Conservation (phyloP, 1,140 invertebrate genomes). For the Cyclargus thomasi region DNA sequence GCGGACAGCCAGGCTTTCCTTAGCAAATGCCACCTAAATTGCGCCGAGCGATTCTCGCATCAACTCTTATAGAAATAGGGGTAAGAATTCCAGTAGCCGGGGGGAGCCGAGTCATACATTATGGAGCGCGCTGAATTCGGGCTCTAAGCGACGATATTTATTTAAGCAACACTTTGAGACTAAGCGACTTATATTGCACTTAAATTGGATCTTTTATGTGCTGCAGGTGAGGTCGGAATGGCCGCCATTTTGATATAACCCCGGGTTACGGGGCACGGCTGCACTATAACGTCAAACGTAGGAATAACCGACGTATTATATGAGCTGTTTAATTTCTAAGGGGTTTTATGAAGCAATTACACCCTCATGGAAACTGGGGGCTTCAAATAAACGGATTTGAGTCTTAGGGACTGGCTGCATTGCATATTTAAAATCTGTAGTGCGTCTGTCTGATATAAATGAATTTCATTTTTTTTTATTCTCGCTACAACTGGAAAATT, state of each 20-base stretch:
- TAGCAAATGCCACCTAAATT: background rate
- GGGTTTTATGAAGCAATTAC: too few relatives aligned
- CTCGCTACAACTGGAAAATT: too few relatives aligned
- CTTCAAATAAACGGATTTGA: too few relatives aligned
- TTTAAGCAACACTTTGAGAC: slow-evolving; percentile 1
- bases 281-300: too few relatives aligned
- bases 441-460: too few relatives aligned
- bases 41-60: background rate
- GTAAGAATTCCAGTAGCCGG: background rate
- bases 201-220: background rate
- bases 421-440: too few relatives aligned
- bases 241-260: background rate
- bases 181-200: slow-evolving; percentile 1
- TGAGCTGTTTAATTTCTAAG: too few relatives aligned
- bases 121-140: background rate
- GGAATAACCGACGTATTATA: too few relatives aligned
- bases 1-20: background rate
- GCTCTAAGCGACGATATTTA: background rate
- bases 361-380: too few relatives aligned
- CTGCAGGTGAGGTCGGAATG: background rate
- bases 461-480: too few relatives aligned
- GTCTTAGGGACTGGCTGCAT: too few relatives aligned
- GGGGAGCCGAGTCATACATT: background rate
- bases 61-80: background rate
- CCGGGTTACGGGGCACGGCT: too few relatives aligned